These are phyloP conservation scores for Antedon bifida DNA, from an alignment of 35 echinoderm and acorn worm species.

Conservation along the genomic window DNA sequence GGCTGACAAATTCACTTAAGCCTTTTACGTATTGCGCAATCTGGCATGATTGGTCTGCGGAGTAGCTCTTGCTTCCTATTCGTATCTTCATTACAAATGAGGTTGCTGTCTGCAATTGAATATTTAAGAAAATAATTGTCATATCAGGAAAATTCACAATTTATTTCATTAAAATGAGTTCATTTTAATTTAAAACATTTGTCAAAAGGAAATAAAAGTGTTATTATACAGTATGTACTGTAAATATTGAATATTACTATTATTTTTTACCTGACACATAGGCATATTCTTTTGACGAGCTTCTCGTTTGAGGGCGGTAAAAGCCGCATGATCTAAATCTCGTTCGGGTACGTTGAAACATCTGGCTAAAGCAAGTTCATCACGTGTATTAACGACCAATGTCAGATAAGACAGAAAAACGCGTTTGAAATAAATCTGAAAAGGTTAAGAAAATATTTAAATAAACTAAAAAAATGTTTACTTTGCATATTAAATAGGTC, in stretches of 20 bases:
- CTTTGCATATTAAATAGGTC: no score
- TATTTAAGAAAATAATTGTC: background rate
- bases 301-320: slow-evolving; percentile 63
- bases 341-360: slow-evolving; percentile 65
- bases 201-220: no score
- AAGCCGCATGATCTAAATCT: slow-evolving; percentile 54
- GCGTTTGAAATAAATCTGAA: slow-evolving; percentile 36
- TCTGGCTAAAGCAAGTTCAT: slow-evolving; percentile 73
- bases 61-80: slow-evolving; percentile 40
- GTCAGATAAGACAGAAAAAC: slow-evolving; percentile 56
- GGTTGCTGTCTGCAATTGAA: slow-evolving; percentile 49
- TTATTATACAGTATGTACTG: no score
- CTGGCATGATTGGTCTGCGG: background rate
- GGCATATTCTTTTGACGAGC: slow-evolving; percentile 84
- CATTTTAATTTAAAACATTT: no score
- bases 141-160: background rate
- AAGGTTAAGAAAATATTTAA: background rate
- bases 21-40: slow-evolving; percentile 40
- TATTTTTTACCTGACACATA: slow-evolving; percentile 88
- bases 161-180: background rate
- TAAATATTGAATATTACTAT: no score
- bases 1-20: slow-evolving; percentile 66
- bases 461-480: no score
- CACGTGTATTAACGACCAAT: slow-evolving; percentile 68
- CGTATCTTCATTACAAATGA: slow-evolving; percentile 42